phyloP scores from a whole-genome alignment of 53 echinoderm and acorn worm genomes.

The Pentamera pediparva region DNA sequence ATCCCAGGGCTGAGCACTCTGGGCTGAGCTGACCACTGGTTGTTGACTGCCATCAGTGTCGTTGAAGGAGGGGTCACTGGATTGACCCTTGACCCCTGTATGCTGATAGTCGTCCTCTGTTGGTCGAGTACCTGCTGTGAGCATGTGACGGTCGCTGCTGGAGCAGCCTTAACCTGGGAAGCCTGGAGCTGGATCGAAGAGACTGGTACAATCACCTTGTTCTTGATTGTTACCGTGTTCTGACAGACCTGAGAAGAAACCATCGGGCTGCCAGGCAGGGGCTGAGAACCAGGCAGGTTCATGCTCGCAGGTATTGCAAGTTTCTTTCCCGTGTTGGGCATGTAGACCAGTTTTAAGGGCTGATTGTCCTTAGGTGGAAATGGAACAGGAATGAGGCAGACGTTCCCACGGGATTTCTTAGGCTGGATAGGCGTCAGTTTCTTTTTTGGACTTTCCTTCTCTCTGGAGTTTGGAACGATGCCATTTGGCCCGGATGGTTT shows the following conservation, averaged over 20 bases:
- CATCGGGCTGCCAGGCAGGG: slow-evolving; percentile 16
- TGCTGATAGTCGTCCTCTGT: slow-evolving; percentile 5
- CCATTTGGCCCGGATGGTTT: neutral
- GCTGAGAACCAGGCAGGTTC: slow-evolving; percentile 24
- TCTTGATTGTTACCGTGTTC: neutral
- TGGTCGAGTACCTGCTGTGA: slow-evolving; percentile 15
- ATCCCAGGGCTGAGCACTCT: neutral
- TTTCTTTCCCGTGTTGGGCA: slow-evolving; percentile 5
- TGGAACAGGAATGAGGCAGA: slow-evolving; percentile 18
- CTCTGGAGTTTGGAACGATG: slow-evolving; percentile 58
- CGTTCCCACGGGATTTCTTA: slow-evolving; percentile 74
- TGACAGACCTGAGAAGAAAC: slow-evolving; percentile 27
- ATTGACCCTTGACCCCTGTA: slow-evolving; percentile 19
- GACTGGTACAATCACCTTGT: slow-evolving; percentile 21
- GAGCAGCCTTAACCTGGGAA: neutral
- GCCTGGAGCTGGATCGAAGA: neutral
- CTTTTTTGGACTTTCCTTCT: slow-evolving; percentile 86
- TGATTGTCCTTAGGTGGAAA: slow-evolving; percentile 14
- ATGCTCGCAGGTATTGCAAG: slow-evolving; percentile 22
- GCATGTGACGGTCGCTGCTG: too few relatives aligned
- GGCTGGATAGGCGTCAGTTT: slow-evolving; percentile 84
- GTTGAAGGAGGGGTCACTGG: neutral
- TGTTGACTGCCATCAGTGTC: neutral
- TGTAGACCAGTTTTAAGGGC: slow-evolving; percentile 18
- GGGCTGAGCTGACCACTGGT: neutral